Base-by-base conservation (phyloP, 2,797 vertebrate species). In the Lepus oiostolus region DNA sequence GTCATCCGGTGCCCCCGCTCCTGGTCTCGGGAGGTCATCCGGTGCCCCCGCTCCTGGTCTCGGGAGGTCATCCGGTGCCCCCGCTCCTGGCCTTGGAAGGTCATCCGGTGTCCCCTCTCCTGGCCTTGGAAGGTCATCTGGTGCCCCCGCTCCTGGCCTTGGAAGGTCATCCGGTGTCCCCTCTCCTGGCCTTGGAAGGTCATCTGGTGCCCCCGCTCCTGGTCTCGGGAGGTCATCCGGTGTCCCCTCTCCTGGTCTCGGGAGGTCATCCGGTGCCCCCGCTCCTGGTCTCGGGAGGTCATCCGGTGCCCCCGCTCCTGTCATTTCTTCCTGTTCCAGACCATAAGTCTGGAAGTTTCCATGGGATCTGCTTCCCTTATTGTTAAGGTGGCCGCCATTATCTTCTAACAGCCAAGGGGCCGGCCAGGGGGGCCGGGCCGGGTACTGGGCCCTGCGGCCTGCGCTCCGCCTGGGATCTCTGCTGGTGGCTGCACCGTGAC, bases 401-500 rank as follows among this genome's bases (percentile, higher is more conserved):
- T 62, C 5, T 70, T 47, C 79, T 87, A 7, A 60, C 28, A 14
- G 30, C 72, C 10, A 22, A 82, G 54, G 54, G 77, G 67, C 63
- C 14, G 54, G 91, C 52, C 42, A 17, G 16, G 16, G 9, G 42
- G 52, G 58, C 88, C 52, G 86, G 60, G 47, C 84, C 60, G 28
- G 76, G 63, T 16, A 19, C 90, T 24, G 28, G 42, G 54, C 38
- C 60, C 47, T 62, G 42, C 67, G 28, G 54, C 65, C 38, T 22
- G n/a, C 54, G 42, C 42, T 42, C 42, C 1, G 58, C 16, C 77
- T 38, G n/a, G n/a, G 54, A 52, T 35, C 58, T 82, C 92, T 94
- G 77, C 68, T 47, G 42, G 83, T 47, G 88, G 52, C 70, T 80
- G 87, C 63, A 89, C 71, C 90, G 7, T 85, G 71, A 68, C 54